Conservation (phyloP, 2,888 invertebrate genomes). For the Eudasyphora cyanicolor region DNA sequence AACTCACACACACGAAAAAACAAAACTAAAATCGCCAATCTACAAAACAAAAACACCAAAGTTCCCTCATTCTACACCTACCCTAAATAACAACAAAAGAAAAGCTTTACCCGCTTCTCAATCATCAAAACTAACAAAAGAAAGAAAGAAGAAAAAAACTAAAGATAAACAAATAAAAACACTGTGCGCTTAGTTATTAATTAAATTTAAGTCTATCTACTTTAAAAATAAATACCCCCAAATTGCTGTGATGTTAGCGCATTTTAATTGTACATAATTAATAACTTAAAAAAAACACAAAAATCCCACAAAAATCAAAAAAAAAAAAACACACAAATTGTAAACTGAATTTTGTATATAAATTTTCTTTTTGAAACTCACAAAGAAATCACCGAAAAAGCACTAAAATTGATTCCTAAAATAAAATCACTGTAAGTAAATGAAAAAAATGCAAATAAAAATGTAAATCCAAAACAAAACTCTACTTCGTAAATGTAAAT, state of each 20-base stretch:
- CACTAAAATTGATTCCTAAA: conserved; percentile 64
- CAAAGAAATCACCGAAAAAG: too few species aligned
- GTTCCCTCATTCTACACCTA: conserved; percentile 45
- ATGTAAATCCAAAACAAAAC: too few species aligned
- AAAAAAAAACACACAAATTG: conserved; percentile 36
- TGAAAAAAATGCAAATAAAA: too few species aligned
- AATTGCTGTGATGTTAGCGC: conserved; percentile 80
- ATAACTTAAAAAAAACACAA: conserved; percentile 33
- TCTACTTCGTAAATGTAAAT: too few species aligned
- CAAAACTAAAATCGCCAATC: conserved; percentile 59
- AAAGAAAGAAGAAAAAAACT: too few species aligned
- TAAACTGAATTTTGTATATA: conserved; percentile 54
- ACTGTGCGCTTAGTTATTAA: conserved; percentile 60
- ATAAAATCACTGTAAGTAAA: too few species aligned
- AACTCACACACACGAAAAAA: too few species aligned
- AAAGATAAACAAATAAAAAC: too few species aligned
- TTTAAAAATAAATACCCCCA: conserved; percentile 67
- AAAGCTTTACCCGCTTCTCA: too few species aligned
- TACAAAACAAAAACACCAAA: conserved; percentile 57
- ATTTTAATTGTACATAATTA: conserved; percentile 76
- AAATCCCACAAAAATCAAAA: conserved; percentile 6
- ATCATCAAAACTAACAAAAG: too few species aligned
- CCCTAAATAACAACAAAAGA: too few species aligned
- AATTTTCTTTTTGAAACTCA: too few species aligned
- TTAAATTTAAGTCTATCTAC: conserved; percentile 63